Evolutionary conservation across 1,140 invertebrate species (phyloP), one percentile per base, ranked within the genome.

Genomic region (Euwallacea similis): DNA sequence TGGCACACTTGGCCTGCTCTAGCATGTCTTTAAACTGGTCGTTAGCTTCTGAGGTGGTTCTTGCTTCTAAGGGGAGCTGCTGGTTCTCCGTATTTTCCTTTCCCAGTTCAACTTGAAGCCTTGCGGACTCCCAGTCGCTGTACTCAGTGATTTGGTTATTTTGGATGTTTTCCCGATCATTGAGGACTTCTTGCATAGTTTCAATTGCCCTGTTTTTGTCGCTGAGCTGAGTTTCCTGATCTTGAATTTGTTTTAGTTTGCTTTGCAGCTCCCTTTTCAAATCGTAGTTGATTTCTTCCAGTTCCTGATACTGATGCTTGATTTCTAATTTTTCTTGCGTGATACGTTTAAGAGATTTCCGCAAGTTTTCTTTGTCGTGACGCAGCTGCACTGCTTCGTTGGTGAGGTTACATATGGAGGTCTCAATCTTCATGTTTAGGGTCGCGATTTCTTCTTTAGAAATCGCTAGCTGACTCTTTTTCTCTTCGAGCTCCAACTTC

Each of bases 391-490:
- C 53, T 6, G 62, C 60, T 66, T 71, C 63, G 41, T 71, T 56
- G n/a, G 43, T 47, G 15, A 71, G n/a, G 16, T 61, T 66, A 42
- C 60, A 16, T 6, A 82, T 78, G 3, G 78, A 79, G 42, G 72
- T 72, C 16, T 75, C 76, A 33, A 82, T 69, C 70, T 81, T 72
- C 7, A 64, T 59, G 73, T 81, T 73, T 7, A 81, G 73, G 7
- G 71, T 69, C n/a, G 75, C 75, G 9, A 82, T 69, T 69, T 80
- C 76, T 69, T 78, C 74, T 74, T 81, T 78, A 1, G 79, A 78
- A 15, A 69, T 59, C n/a, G 50, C 59, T 50, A 81, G 77, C n/a
- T 81, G 10, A 4, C 58, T 61, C 33, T 77, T 74, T 72, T 82
- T 82, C 44, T 77, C 73, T 60, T 79, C 77, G 10, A 82, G 44